These are phyloP conservation scores for Cremastinae sp. DNA, from an alignment of 2,888 invertebrate genomes.

Conservation along the genomic window DNA sequence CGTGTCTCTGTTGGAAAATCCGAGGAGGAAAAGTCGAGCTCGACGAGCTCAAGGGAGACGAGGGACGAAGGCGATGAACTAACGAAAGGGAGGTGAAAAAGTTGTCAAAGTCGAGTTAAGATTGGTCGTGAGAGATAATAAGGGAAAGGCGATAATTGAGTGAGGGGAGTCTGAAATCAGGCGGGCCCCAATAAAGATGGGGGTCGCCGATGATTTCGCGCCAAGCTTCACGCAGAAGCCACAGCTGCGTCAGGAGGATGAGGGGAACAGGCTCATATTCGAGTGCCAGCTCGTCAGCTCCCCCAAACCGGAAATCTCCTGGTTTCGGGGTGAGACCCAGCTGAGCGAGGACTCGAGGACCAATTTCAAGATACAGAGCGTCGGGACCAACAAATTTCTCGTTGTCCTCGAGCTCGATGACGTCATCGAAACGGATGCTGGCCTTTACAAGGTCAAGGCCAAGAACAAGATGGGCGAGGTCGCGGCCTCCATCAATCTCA, in stretches of 20 bases:
- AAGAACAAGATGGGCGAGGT: slow-evolving; percentile 99
- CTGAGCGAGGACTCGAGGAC: slow-evolving; percentile 92
- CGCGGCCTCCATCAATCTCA: slow-evolving; percentile 97
- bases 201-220: slow-evolving; percentile 96
- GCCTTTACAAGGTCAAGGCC: slow-evolving; percentile 97
- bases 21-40: slow-evolving; percentile 17
- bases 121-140: neutral
- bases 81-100: slow-evolving; percentile 29
- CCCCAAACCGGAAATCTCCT: slow-evolving; percentile 94
- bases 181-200: slow-evolving; percentile 82
- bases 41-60: slow-evolving; percentile 6
- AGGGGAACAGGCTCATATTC: slow-evolving; percentile 96
- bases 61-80: neutral
- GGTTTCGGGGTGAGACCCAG: slow-evolving; percentile 94
- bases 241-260: slow-evolving; percentile 96
- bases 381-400: slow-evolving; percentile 92
- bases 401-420: slow-evolving; percentile 97
- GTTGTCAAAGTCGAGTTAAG: neutral
- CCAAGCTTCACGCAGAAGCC: slow-evolving; percentile 99
- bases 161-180: slow-evolving; percentile 54
- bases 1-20: slow-evolving; percentile 36
- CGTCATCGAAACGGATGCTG: slow-evolving; percentile 97
- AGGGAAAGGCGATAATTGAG: slow-evolving; percentile 36
- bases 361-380: slow-evolving; percentile 92
- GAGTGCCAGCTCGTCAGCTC: slow-evolving; percentile 94